Evolutionary conservation across 1,140 invertebrate species (phyloP), one percentile per base, ranked within the genome.

Genomic region (Formica exsecta): DNA sequence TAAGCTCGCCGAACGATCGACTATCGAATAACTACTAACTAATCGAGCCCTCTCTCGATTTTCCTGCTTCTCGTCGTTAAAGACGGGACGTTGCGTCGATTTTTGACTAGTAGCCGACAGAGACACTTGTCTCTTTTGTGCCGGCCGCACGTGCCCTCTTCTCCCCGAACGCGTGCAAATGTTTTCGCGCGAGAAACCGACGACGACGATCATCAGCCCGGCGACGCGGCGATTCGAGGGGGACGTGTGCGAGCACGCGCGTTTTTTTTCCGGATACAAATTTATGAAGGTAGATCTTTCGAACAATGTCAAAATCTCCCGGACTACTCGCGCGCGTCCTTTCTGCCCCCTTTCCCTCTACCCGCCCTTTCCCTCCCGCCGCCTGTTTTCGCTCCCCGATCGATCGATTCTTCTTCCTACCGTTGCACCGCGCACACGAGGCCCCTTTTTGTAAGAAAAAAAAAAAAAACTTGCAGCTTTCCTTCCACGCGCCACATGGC

Each of bases 401-500:
- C 59, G 38, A 68, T 64, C 84, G 74, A 76, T 90, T 83, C 90
- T 85, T 77, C 38, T 29, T 71, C 48, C 73, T 75, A 66, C 41
- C 64, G 59, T 84, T 61, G 66, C 65, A 41, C 65, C 90, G 76
- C 90, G 48, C 48, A 19, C 48, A 92, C 85, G 87, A 87, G 86
- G 87, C 83, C 74, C 83, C 64, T 73, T 57, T 54, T 11, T 36
- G 19, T 73, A 51, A 36, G 22, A 91, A 70, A 87, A 91, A 91
- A 22, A 22, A 22, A 91, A 90, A 83, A 70, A 70, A 2, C 73
- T 38, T 62, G 76, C 89, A 92, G 88, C 85, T 89, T 87, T 92
- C 79, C 93, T 92, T 92, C 92, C 93, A 94, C 92, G 93, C 92
- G 93, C 92, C 92, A 92, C 93, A 94, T 94, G 91, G 76, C 86